A percentile compares a stretch with the other conserved stretches of the same genome.
Conservation (phyloP, 2,113 vertebrate species). For the Oryzias woworae region DNA sequence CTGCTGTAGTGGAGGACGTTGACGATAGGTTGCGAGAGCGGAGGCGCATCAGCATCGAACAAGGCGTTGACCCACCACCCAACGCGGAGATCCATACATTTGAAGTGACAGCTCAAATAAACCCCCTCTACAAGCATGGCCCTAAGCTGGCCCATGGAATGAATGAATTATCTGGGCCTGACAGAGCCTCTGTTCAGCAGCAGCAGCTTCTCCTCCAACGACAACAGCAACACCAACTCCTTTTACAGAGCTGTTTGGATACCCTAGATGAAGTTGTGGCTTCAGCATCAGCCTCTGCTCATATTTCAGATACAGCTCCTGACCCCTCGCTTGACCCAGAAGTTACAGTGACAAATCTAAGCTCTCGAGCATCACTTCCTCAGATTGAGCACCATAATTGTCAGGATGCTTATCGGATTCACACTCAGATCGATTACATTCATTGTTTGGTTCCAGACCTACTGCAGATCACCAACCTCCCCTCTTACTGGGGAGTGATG, state of each 20-base stretch:
- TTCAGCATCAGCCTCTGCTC: conserved; percentile 43
- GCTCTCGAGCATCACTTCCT: conserved; percentile 30
- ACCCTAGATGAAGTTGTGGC: conserved; percentile 79
- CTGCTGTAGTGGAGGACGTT: conserved; percentile 75
- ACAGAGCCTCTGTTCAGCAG: conserved; percentile 60
- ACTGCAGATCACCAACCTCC: conserved; percentile 78
- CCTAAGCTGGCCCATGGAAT: conserved; percentile 82
- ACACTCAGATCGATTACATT: conserved; percentile 84
- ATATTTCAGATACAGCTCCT: conserved; percentile 22
- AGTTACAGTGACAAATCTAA: conserved; percentile 14
- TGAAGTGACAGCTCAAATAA: conserved; percentile 81
- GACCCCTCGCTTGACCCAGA: conserved; percentile 41
- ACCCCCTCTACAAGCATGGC: conserved; percentile 80
- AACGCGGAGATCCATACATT: conserved; percentile 84
- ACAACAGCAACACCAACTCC: conserved; percentile 73
- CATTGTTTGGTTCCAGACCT: conserved; percentile 85
- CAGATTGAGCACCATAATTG: conserved; percentile 47
- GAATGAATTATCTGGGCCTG: conserved; percentile 73
- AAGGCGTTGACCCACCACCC: conserved; percentile 83
- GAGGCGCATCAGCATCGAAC: conserved; percentile 84
- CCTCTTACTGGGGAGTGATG: conserved; percentile 87
- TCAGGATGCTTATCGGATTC: conserved; percentile 72
- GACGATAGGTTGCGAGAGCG: conserved; percentile 81
- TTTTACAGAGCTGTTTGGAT: conserved; percentile 79
- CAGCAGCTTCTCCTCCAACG: conserved; percentile 70